These are phyloP conservation scores for Anas platyrhynchos DNA, from an alignment of 2,113 vertebrate genomes.

Conservation along the genomic window DNA sequence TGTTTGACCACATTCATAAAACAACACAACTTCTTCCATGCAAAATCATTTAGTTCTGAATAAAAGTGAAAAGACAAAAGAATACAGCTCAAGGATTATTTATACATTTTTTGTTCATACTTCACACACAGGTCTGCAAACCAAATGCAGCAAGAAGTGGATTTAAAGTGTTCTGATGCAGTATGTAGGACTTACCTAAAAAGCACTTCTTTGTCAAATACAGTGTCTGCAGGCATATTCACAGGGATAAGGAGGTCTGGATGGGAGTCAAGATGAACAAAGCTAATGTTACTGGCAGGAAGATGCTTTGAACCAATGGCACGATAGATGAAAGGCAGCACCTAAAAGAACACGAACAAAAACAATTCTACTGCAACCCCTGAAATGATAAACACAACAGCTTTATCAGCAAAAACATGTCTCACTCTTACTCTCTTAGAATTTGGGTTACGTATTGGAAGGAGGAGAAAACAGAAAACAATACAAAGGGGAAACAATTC, in stretches of 20 bases:
- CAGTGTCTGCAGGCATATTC: constrained; percentile 92
- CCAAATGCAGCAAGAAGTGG: not conserved
- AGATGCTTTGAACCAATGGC: constrained; percentile 94
- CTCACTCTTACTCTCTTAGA: not conserved
- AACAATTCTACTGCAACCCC: not conserved
- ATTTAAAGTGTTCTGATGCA: not conserved
- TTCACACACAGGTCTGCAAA: not conserved
- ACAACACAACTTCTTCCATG: not conserved
- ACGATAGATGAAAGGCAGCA: constrained; percentile 91
- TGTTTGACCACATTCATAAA: not conserved
- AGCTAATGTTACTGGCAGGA: constrained; percentile 83
- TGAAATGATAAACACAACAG: not conserved
- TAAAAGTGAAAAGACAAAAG: not conserved
- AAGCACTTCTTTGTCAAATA: constrained; percentile 93
- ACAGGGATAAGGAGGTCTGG: constrained; percentile 97
- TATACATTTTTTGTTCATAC: not conserved
- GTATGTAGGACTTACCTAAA: constrained; percentile 79
- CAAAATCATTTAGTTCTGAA: not conserved
- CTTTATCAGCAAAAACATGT: not conserved
- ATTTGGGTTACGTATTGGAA: not conserved
- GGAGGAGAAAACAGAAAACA: not conserved
- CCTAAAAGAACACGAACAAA: constrained; percentile 72
- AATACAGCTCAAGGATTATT: not conserved
- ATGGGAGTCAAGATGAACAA: constrained; percentile 96
- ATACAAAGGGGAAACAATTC: not conserved